phyloP scores from a whole-genome alignment of 2,797 vertebrate genomes.

The Carduelis carduelis region DNA sequence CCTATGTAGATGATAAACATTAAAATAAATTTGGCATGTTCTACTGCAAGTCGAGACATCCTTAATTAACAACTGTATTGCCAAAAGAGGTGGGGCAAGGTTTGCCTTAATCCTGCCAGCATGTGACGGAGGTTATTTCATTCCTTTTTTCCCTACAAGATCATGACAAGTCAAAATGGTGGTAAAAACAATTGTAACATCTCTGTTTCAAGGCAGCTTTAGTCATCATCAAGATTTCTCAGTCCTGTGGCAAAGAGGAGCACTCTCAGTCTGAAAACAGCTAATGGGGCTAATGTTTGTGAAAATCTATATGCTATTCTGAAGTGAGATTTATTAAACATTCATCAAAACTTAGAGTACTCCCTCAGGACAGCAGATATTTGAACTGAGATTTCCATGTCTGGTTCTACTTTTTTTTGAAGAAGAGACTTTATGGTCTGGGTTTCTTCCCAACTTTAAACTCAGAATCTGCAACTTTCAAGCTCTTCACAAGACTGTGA shows the following conservation, averaged over 20 bases:
- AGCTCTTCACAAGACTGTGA: not conserved
- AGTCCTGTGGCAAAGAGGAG: not conserved
- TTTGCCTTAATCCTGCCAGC: not conserved
- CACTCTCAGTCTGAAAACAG: not conserved
- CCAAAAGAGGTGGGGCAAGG: not conserved
- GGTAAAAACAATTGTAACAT: not conserved
- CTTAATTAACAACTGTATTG: not conserved
- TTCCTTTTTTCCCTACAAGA: not conserved
- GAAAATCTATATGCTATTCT: not conserved
- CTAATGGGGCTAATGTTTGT: not conserved
- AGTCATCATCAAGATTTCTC: not conserved
- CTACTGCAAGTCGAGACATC: not conserved
- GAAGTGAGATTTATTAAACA: not conserved
- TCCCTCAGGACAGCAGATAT: not conserved
- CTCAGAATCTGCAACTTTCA: not conserved
- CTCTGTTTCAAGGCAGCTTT: not conserved
- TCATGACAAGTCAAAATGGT: not conserved
- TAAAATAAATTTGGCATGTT: not conserved
- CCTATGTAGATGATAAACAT: not conserved
- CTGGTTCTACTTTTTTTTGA: not conserved
- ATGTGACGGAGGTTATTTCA: not conserved
- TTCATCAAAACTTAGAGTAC: not conserved
- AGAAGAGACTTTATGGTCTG: not conserved
- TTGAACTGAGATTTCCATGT: not conserved
- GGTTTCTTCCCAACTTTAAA: not conserved